These are phyloP conservation scores for Zaprionus lineosus DNA, from an alignment of 2,888 invertebrate species.

Conservation along the genomic window DNA sequence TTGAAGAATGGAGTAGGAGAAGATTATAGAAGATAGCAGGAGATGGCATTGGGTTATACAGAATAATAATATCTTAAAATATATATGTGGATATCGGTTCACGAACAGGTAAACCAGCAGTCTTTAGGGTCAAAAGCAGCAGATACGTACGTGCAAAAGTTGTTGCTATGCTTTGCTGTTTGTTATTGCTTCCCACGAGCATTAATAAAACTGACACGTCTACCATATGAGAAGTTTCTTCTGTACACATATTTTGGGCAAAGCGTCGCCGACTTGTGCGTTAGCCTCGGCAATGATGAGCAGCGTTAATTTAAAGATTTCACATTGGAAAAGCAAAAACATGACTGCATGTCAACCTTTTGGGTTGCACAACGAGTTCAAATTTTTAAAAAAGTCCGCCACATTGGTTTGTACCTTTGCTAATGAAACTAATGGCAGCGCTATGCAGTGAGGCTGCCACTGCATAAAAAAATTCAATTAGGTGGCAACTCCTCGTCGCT, in stretches of 20 bases:
- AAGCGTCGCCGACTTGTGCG: slow-evolving; percentile 26
- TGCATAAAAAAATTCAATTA: rapidly evolving
- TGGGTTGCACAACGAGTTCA: not conserved
- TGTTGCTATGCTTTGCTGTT: slow-evolving; percentile 28
- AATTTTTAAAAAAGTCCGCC: slow-evolving; percentile 27
- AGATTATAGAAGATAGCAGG: not conserved
- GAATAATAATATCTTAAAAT: not conserved
- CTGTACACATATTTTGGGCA: slow-evolving; percentile 32
- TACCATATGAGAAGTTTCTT: slow-evolving; percentile 70
- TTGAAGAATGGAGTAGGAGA: not conserved
- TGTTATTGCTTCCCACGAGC: slow-evolving; percentile 79
- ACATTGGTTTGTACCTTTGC: slow-evolving; percentile 20
- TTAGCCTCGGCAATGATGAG: slow-evolving; percentile 36
- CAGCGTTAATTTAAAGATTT: slow-evolving; percentile 7
- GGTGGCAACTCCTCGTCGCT: slow-evolving; percentile 15
- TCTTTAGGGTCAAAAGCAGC: slow-evolving; percentile 53
- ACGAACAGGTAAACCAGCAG: slow-evolving; percentile 46
- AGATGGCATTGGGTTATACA: not conserved
- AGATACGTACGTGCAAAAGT: slow-evolving; percentile 34
- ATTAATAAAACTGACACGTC: slow-evolving; percentile 82
- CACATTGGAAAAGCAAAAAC: slow-evolving; percentile 17
- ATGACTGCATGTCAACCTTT: not conserved
- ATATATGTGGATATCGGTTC: too few species aligned
- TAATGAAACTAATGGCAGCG: slow-evolving; percentile 12
- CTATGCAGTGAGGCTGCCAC: not conserved